Percentiles rank a stretch among this genome's conserved stretches.
phyloP scores from a whole-genome alignment of 1,140 invertebrate species.

The Micrasema longulum region DNA sequence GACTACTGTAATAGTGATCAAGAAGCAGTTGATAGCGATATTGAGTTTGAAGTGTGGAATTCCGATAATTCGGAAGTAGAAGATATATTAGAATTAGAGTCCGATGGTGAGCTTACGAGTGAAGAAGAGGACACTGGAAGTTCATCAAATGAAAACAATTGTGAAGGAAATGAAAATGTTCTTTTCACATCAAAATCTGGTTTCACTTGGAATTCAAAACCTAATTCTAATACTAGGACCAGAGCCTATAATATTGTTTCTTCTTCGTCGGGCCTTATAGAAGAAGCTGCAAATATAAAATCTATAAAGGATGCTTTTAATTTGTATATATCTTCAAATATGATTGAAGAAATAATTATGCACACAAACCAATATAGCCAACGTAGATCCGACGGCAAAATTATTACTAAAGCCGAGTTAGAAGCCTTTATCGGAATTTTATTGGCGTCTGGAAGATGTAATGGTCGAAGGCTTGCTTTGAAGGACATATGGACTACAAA shows the following conservation, averaged over 20 bases:
- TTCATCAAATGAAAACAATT: neutral
- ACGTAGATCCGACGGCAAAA: neutral
- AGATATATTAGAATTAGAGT: constrained; percentile 1
- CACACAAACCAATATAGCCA: neutral
- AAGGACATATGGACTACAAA: constrained; percentile 23
- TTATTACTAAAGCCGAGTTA: constrained; percentile 2
- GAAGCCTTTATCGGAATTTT: constrained; percentile 16
- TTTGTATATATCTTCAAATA: neutral
- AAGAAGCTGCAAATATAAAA: constrained; percentile 6
- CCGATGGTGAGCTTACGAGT: neutral
- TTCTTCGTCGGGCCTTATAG: constrained; percentile 9
- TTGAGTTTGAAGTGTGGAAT: neutral
- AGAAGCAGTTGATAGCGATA: neutral
- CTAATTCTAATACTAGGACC: constrained; percentile 1
- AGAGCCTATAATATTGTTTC: constrained; percentile 10
- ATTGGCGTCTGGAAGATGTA: constrained; percentile 9
- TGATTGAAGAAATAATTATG: constrained; percentile 14
- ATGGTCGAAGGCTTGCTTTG: constrained; percentile 4
- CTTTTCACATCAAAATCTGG: neutral
- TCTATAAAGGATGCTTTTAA: constrained; percentile 11
- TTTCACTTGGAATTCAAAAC: neutral
- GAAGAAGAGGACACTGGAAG: neutral
- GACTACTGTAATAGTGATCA: neutral
- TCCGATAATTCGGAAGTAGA: neutral
- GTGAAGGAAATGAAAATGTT: neutral